Evolutionary conservation across 2,797 vertebrate genomes (phyloP).

Genomic region (Manis crassicaudata): DNA sequence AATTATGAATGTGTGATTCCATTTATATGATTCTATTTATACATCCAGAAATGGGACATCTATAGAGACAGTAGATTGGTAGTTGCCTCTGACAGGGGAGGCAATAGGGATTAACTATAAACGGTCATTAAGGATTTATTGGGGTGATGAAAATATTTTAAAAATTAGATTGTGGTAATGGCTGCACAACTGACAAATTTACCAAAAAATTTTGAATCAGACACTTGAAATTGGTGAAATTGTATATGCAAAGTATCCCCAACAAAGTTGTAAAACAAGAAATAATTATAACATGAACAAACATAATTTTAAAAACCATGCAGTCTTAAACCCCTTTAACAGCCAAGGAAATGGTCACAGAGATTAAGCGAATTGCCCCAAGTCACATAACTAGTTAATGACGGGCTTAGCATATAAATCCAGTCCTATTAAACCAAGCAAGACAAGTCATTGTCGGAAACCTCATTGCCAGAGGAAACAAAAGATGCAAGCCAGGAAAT

Average conservation of each 20-base stretch:
- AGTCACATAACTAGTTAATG: neutral
- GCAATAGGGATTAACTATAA: neutral
- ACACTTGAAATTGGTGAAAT: neutral
- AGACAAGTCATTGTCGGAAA: slow-evolving; percentile 21
- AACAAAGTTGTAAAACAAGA: neutral
- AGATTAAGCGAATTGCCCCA: neutral
- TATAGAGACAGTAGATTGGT: neutral
- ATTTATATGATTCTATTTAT: neutral
- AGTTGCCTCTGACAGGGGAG: neutral
- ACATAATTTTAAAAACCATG: neutral
- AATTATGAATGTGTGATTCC: slow-evolving; percentile 43
- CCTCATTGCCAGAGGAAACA: neutral
- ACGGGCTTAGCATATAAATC: neutral
- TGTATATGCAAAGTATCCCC: neutral
- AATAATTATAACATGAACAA: slow-evolving; percentile 29
- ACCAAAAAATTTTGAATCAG: slow-evolving; percentile 3
- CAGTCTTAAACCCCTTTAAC: neutral
- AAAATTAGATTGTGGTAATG: slow-evolving; percentile 24
- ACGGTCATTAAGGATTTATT: neutral
- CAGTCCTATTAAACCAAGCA: slow-evolving; percentile 31
- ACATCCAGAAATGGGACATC: slow-evolving; percentile 14
- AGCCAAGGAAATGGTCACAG: slow-evolving; percentile 40
- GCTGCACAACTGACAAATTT: neutral
- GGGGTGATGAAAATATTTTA: slow-evolving; percentile 8
- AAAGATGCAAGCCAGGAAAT: neutral